Conservation (phyloP, 2,888 invertebrate species). For the Argyra leucocephala region DNA sequence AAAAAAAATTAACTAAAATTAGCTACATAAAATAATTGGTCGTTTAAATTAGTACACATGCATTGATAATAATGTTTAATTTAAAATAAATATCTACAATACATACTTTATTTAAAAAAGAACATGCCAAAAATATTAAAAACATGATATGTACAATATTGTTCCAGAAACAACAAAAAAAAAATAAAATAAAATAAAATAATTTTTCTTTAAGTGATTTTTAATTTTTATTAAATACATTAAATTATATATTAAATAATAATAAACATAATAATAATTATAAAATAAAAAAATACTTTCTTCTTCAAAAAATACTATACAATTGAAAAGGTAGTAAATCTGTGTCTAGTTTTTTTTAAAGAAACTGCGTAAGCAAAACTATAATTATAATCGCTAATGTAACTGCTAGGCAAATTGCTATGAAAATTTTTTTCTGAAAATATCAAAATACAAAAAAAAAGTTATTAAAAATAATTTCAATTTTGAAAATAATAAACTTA, state of each 20-base stretch:
- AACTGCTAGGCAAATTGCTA: constrained; percentile 1
- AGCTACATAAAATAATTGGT: no score
- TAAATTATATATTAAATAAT: background rate
- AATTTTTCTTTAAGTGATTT: background rate
- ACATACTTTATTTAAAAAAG: no score
- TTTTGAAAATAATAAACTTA: no score
- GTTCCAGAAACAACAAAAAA: background rate
- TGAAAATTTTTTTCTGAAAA: constrained; percentile 8
- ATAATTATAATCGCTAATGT: constrained; percentile 8
- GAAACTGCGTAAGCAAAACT: background rate
- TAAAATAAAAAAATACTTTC: background rate
- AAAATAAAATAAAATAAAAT: background rate
- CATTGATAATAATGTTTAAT: no score
- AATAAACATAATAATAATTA: background rate
- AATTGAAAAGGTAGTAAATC: background rate
- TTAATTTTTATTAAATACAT: background rate
- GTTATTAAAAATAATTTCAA: no score
- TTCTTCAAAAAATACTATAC: background rate
- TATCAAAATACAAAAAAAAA: background rate
- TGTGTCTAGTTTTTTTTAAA: background rate
- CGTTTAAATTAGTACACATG: no score
- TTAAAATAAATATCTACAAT: no score
- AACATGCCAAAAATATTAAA: no score
- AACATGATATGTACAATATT: no score
- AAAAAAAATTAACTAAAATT: no score